Evolutionary conservation across 2,888 invertebrate species (phyloP).

Genomic region (Melieria crassipennis): DNA sequence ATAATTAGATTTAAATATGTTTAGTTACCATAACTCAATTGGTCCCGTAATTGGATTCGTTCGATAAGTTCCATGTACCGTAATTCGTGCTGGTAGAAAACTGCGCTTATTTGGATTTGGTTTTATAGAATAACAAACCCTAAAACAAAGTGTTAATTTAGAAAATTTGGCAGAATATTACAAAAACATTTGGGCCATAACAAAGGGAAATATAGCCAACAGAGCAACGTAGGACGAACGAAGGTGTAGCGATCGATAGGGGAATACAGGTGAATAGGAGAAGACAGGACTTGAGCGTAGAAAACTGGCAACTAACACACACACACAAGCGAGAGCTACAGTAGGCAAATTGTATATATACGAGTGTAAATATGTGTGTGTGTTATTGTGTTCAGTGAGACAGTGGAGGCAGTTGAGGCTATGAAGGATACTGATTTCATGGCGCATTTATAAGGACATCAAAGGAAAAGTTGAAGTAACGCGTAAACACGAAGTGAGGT

Average conservation of each 20-base stretch:
- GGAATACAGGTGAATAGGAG: neutral
- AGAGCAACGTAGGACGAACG: neutral
- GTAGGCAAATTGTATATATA: too few species aligned
- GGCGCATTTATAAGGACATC: too few species aligned
- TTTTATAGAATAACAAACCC: constrained; percentile 63
- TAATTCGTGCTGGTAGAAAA: constrained; percentile 62
- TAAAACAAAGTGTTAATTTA: constrained; percentile 47
- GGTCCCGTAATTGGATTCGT: constrained; percentile 62
- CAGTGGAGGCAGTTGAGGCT: too few species aligned
- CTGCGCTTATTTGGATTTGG: constrained; percentile 63
- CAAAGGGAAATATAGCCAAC: neutral
- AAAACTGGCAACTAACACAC: neutral
- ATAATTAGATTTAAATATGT: neutral
- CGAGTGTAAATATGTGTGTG: too few species aligned
- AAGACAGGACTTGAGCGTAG: neutral
- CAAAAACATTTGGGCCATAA: neutral
- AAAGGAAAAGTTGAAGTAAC: too few species aligned
- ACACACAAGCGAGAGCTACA: neutral
- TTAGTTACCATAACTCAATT: constrained; percentile 61
- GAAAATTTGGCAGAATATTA: neutral
- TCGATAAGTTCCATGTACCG: constrained; percentile 61
- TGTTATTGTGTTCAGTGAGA: neutral
- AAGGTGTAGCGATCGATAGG: neutral
- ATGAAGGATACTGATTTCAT: too few species aligned
- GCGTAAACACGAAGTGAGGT: too few species aligned